A percentile compares a stretch with the other conserved stretches of the same genome.
These are phyloP conservation scores for Neoarius graeffei DNA, from an alignment of 2,113 vertebrate species.

Conservation along the genomic window DNA sequence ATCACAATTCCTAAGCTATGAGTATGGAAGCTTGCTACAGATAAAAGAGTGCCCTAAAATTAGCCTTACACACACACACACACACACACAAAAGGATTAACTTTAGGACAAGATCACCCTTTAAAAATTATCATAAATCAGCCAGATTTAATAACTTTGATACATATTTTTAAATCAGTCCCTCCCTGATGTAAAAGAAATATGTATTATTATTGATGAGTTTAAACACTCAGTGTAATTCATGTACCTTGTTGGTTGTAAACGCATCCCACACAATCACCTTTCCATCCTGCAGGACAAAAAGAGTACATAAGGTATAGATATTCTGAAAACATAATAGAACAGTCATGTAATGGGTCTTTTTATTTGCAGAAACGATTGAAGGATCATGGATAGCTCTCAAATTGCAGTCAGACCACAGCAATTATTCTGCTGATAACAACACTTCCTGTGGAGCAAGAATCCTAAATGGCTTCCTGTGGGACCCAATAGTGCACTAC, in stretches of 20 bases:
- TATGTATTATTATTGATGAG: not conserved
- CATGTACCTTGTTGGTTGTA: conserved; percentile 94
- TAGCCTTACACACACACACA: not conserved
- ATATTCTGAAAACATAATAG: not conserved
- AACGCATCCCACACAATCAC: conserved; percentile 99
- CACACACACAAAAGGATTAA: too few relatives aligned
- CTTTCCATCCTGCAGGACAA: conserved; percentile 88
- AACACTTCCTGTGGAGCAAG: conserved; percentile 22
- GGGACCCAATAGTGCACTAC: conserved; percentile 20
- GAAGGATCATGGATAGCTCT: not conserved
- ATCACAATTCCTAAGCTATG: not conserved
- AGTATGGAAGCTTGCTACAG: not conserved
- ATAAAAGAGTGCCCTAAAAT: not conserved
- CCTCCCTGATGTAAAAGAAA: not conserved
- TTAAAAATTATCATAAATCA: not conserved
- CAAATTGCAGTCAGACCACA: not conserved
- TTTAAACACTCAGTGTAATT: conserved; percentile 33
- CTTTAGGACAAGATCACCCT: not conserved
- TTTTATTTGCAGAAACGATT: not conserved
- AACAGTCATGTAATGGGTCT: not conserved
- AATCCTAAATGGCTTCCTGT: conserved; percentile 29
- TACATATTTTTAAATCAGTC: not conserved
- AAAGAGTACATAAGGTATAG: not conserved
- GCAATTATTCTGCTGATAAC: conserved; percentile 9
- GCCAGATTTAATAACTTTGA: not conserved